Percentiles rank a stretch among this genome's conserved stretches.
These are phyloP conservation scores for Macroglossus sobrinus DNA, from an alignment of 2,113 vertebrate species.

Conservation along the genomic window DNA sequence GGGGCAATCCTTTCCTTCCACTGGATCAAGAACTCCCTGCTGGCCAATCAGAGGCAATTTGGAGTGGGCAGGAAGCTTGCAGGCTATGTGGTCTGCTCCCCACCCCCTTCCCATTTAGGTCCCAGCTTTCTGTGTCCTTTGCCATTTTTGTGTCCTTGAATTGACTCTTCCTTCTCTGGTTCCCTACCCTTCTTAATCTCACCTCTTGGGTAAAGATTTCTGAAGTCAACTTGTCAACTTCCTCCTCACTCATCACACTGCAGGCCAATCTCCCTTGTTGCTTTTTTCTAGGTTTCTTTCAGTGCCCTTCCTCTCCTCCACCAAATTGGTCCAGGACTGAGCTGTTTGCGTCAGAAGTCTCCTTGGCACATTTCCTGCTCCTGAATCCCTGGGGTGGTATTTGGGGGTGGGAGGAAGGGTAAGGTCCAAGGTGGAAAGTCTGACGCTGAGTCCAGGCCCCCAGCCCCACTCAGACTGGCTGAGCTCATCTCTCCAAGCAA, in stretches of 20 bases:
- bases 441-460: conserved; percentile 63
- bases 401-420: conserved; percentile 30
- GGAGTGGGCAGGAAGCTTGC: background rate
- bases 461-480: conserved; percentile 54
- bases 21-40: too few species aligned
- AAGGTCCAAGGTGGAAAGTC: conserved; percentile 68
- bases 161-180: background rate
- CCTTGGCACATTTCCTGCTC: conserved; percentile 52
- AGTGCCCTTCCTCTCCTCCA: background rate
- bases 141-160: background rate
- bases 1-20: background rate
- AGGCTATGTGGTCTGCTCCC: background rate
- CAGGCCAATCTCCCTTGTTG: background rate
- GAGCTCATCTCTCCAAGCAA: conserved; percentile 70
- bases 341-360: conserved; percentile 29
- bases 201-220: background rate
- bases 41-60: background rate
- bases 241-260: background rate
- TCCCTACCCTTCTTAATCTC: background rate
- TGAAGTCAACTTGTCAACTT: background rate
- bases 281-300: background rate
- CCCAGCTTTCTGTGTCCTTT: background rate
- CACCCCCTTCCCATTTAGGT: background rate
- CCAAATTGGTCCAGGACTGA: background rate
- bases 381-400: conserved; percentile 54